Base-by-base conservation (phyloP, 2,888 invertebrate species). In the Parnassius smintheus region DNA sequence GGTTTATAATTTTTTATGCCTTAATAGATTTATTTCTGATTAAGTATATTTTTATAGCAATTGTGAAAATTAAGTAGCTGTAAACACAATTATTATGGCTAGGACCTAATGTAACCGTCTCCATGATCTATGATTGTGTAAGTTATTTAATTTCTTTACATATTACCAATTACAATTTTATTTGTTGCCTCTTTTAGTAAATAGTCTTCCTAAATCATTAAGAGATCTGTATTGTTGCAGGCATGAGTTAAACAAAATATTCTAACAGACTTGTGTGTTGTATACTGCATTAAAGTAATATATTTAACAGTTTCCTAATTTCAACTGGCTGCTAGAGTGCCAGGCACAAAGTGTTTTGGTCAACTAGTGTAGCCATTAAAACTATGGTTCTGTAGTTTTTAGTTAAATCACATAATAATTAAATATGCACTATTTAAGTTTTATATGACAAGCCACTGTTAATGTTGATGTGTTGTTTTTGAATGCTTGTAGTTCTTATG, bases 371-470 rank as follows among this genome's bases (percentile, higher is more conserved):
- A 66, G 81, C 80, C 75, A 71, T 72, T 72, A 66, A 64, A 70
- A 73, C 70, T 75, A 75, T 52, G 73, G 77, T 79, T 81, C 78
- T 71, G 74, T 85, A 86, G 81, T 79, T 82, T 61, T 80, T 81
- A 83, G 75, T 79, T 80, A 70, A 80, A 82, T 80, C 80, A 82
- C 81, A 69, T 80, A 76, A 76, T 80, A 75, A 77, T 75, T 70
- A 66, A 67, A 65, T 66, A 74, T 74, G 80, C 81, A 82, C 79
- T 83, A 80, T 83, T 81, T 86, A 82, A 82, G 81, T 81, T 82
- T 81, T 79, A 71, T 79, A 79, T 80, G 80, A 81, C 78, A 77
- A 78, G 72, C 75, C 75, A 75, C 83, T 85, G 76, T 78, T 81
- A 75, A 73, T 72, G 75, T 72, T 69, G 65, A 64, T 66, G 64